Percentiles rank a stretch among this genome's conserved stretches.
These are phyloP conservation scores for Amphiprion percula DNA, from an alignment of 2,113 vertebrate species.

Conservation along the genomic window DNA sequence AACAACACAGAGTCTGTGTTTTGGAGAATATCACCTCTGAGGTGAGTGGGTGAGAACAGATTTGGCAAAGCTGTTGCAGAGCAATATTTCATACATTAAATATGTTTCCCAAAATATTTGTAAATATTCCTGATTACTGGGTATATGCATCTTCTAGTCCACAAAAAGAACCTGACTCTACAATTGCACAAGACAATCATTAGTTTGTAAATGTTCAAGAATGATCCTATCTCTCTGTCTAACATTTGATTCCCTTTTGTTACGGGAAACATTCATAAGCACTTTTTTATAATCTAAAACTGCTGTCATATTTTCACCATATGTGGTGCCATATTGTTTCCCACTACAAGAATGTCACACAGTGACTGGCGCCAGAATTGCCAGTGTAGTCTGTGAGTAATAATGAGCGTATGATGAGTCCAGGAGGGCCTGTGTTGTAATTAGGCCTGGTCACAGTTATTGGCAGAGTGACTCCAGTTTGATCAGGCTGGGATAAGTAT, in stretches of 20 bases:
- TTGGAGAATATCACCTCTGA: too few species aligned
- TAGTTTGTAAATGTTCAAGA: neutral
- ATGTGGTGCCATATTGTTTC: constrained; percentile 50
- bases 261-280: neutral
- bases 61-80: too few species aligned
- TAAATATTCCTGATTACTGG: too few species aligned
- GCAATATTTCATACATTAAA: too few species aligned
- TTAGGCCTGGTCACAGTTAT: constrained; percentile 89
- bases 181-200: neutral
- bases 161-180: neutral
- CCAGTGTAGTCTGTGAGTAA: constrained; percentile 58
- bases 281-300: constrained; percentile 18
- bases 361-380: constrained; percentile 45
- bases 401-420: constrained; percentile 70
- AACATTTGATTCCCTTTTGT: neutral
- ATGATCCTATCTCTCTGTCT: neutral
- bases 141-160: too few species aligned
- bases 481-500: constrained; percentile 88
- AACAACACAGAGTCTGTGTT: too few species aligned
- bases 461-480: constrained; percentile 84
- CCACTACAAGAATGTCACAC: constrained; percentile 48
- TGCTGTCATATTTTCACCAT: constrained; percentile 30
- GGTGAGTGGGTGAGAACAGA: too few species aligned
- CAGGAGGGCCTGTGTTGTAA: constrained; percentile 82
- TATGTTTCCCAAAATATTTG: too few species aligned